Conservation (phyloP, 2,797 vertebrate genomes). For the Anomalospiza imberbis region DNA sequence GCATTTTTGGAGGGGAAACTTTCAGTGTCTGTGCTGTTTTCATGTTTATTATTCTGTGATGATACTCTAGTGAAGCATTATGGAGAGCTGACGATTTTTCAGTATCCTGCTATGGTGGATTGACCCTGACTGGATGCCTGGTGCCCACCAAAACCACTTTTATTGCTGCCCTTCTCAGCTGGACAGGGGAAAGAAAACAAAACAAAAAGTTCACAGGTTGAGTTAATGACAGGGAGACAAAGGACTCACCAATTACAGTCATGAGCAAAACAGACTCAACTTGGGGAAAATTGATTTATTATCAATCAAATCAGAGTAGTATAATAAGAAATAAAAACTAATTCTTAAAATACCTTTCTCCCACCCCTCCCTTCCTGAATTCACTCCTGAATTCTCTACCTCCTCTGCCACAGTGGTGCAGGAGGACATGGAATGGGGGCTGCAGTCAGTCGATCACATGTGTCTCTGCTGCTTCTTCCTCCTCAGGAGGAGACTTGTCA, state of each 20-base stretch:
- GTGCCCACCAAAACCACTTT: background rate
- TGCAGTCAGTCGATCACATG: background rate
- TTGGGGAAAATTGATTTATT: background rate
- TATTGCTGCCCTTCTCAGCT: background rate
- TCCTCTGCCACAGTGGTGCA: background rate
- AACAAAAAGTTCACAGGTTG: background rate
- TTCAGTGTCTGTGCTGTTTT: background rate
- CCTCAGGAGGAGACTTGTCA: background rate
- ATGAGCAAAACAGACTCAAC: background rate
- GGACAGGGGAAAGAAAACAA: background rate
- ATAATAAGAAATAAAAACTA: background rate
- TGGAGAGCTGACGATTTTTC: background rate
- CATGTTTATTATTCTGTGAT: background rate
- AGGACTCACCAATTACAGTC: background rate
- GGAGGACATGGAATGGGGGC: background rate
- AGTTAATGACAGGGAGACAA: background rate
- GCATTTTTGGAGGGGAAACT: conserved; percentile 5
- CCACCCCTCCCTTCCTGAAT: background rate
- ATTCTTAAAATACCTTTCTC: background rate
- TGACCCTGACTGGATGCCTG: background rate
- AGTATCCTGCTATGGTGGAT: background rate
- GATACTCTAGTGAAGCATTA: background rate
- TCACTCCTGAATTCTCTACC: background rate
- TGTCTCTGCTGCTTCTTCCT: background rate
- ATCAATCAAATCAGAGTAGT: background rate